These are phyloP conservation scores for Ceratina australensis DNA, from an alignment of 1,140 invertebrate species.

Conservation along the genomic window DNA sequence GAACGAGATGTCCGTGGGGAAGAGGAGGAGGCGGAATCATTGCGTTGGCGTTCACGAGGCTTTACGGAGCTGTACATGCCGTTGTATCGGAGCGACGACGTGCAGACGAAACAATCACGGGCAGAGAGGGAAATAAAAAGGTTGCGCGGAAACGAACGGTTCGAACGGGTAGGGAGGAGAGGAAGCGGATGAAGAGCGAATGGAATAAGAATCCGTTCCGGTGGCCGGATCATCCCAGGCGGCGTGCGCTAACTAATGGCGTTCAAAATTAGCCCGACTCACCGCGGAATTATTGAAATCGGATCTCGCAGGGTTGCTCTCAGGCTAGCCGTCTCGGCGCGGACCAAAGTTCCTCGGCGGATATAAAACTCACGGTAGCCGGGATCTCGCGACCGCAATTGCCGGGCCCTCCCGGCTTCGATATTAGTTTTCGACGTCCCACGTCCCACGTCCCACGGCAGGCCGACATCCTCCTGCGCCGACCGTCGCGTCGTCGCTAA, in stretches of 20 bases:
- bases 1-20: neutral
- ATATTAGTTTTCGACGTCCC: conserved; percentile 76
- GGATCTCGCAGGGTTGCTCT: conserved; percentile 32
- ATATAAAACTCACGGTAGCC: conserved; percentile 53
- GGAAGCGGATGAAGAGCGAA: conserved; percentile 50
- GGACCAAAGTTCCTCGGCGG: conserved; percentile 62
- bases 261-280: conserved; percentile 76
- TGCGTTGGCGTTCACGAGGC: conserved; percentile 67
- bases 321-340: neutral
- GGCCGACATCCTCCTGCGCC: neutral
- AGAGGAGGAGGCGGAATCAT: conserved; percentile 18
- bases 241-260: conserved; percentile 75
- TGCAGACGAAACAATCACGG: conserved; percentile 46
- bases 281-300: conserved; percentile 70
- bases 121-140: conserved; percentile 1
- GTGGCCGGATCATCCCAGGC: conserved; percentile 62
- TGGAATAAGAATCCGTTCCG: conserved; percentile 68
- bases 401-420: conserved; percentile 69
- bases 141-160: neutral
- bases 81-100: conserved; percentile 48
- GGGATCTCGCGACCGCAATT: conserved; percentile 71
- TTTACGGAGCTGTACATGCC: conserved; percentile 71
- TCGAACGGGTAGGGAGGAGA: neutral
- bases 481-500: conserved; percentile 61
- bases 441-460: conserved; percentile 39